Evolutionary conservation across 2,888 invertebrate genomes (phyloP), one percentile per base, ranked within the genome.

Genomic region (Agrotis clavis): DNA sequence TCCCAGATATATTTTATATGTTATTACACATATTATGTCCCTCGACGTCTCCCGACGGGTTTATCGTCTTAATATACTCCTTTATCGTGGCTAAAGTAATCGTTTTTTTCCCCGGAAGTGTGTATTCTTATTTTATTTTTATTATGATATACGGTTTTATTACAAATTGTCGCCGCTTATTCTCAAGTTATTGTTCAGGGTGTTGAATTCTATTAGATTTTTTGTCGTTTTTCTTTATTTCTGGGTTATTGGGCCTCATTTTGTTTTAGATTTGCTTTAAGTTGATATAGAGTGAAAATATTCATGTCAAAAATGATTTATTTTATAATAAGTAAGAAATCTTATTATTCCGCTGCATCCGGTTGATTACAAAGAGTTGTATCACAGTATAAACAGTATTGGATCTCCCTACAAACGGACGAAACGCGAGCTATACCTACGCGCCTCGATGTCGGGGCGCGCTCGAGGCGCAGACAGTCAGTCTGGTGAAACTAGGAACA

Each of bases 41-140:
- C 60, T 57, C 59, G 73, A 41, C 82, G 74, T 80, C 74, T 71
- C 74, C 71, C 66, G 74, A 74, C 66, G 77, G 73, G 74, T 84
- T 84, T 84, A 84, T 84, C 80, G 84, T 82, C 82, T 82, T 84
- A 84, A 84, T 84, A 82, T 82, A 82, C 67, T 80, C 81, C 71
- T 78, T 82, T 78, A 84, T 82, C 82, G 82, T 67, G 57, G 59
- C 63, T 56, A 56, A 66, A 80, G 81, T 84, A 84, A 84, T 84
- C 82, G 82, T 69, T 77, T 78, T 82, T 84, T 75, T 66, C 18
- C 35, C 53, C 68, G 63, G 61, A 71, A 74, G 74, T 77, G 77
- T 77, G 74, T 81, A 73, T 84, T 84, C 73, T 78, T 79, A 71
- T 81, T 83, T 82, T 84, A 80, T 84, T 84, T 77, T 82, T 82